phyloP scores from a whole-genome alignment of 2,888 invertebrate genomes.

The Monochamus alternatus region DNA sequence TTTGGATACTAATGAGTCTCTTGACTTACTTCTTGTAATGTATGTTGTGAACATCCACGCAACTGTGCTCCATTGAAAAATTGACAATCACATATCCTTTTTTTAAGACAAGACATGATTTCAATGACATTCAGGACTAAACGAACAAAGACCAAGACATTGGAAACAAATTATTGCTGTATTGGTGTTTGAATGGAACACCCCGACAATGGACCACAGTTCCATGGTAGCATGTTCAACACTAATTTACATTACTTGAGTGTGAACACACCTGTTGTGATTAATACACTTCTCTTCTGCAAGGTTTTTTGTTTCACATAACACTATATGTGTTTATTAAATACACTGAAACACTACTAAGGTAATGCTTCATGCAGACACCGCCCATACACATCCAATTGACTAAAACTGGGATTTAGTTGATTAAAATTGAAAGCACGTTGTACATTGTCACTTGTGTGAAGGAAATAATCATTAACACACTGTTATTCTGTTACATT shows the following conservation, averaged over 20 bases:
- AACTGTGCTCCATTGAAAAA: conserved; percentile 35
- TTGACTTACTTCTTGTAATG: conserved; percentile 58
- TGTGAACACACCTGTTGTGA: conserved; percentile 51
- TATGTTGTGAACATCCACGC: conserved; percentile 26
- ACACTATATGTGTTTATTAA: conserved; percentile 26
- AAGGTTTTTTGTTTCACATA: conserved; percentile 36
- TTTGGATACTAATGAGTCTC: conserved; percentile 67
- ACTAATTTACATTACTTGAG: conserved; percentile 42
- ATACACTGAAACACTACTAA: conserved; percentile 21
- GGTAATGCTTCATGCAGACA: conserved; percentile 29
- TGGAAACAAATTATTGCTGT: too few relatives aligned
- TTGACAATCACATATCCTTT: conserved; percentile 5
- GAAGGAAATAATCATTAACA: conserved; percentile 45
- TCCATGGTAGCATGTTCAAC: conserved; percentile 22
- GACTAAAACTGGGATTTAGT: conserved; percentile 32
- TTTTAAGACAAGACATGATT: neutral
- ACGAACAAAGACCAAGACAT: too few relatives aligned
- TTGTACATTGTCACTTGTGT: conserved; percentile 43
- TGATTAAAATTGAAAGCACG: conserved; percentile 37
- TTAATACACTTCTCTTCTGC: conserved; percentile 55
- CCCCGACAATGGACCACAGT: conserved; percentile 19
- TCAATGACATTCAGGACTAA: neutral
- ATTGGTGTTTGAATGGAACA: neutral
- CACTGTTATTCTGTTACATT: conserved; percentile 16
- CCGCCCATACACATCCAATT: conserved; percentile 16